Evolutionary conservation across 2,797 vertebrate genomes (phyloP).

Genomic region (Discoglossus pictus): DNA sequence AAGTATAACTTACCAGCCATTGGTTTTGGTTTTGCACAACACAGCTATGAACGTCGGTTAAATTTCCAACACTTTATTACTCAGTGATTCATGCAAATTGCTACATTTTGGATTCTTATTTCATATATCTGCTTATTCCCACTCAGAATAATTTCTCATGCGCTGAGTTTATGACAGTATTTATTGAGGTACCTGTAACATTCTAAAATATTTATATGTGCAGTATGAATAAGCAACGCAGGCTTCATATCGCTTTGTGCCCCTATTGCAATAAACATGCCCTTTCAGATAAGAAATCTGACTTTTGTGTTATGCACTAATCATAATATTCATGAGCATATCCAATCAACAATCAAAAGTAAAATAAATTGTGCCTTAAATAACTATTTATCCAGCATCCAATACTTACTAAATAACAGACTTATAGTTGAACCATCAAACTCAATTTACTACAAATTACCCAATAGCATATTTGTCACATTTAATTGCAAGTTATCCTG

Average conservation of each 20-base stretch:
- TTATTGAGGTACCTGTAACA: too few species aligned
- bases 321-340: constrained; percentile 51
- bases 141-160: background rate
- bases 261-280: constrained; percentile 36
- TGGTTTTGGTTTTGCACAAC: too few species aligned
- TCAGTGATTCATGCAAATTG: too few species aligned
- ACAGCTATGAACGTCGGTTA: too few species aligned
- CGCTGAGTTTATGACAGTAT: background rate
- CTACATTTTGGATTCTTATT: too few species aligned
- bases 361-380: constrained; percentile 47
- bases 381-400: constrained; percentile 33
- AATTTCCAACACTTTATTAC: too few species aligned
- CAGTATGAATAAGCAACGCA: too few species aligned
- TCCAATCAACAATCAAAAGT: constrained; percentile 47
- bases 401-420: constrained; percentile 42
- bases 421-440: constrained; percentile 29
- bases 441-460: constrained; percentile 47
- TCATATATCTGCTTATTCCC: too few species aligned
- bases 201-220: too few species aligned
- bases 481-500: constrained; percentile 40
- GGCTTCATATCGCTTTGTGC: background rate
- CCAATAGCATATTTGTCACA: constrained; percentile 50
- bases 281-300: constrained; percentile 34
- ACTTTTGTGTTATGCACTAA: constrained; percentile 42
- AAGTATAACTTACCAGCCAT: too few species aligned